Base-by-base conservation (phyloP, 2,113 vertebrate species). In the Brienomyrus brachyistius region DNA sequence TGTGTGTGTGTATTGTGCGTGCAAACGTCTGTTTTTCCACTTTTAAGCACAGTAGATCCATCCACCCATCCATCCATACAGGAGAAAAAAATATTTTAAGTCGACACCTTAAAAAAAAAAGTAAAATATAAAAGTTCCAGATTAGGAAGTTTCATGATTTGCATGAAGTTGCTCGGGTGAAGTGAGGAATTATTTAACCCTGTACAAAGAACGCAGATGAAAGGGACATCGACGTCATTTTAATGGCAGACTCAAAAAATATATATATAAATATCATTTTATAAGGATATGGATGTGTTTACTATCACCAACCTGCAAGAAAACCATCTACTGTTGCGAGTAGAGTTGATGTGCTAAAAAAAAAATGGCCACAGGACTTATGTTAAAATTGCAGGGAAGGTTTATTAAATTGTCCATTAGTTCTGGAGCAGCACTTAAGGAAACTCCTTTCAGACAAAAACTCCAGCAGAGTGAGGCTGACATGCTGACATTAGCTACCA, bases 391-490 rank as follows among this genome's bases (percentile, higher is more conserved):
- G 86, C 45, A 40, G 77, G 56, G 51, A 89, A 84, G 87, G 89
- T 84, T 45, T 90, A 87, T 89, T 90, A 91, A 91, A 89, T 89
- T 66, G 90, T 51, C 90, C 91, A 90, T 93, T 94, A 93, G 90
- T 27, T 86, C 87, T 84, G 89, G 89, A 91, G 90, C 90, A 91
- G 66, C 86, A 86, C 77, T 89, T 90, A 93, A 91, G 92, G 82
- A 40, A 40, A 89, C 90, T 88, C 88, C 90, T 91, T 91, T 91
- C 89, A 92, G 86, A 92, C 90, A 92, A 66, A 94, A 94, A 93
- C 92, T 88, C 94, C 92, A 94, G 91, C 93, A 93, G 92, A 92
- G 93, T 91, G 7, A 91, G 91, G 91, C 92, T 93, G 91, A 93
- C 92, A 92, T 92, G 91, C 91, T 94, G 91, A 92, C 91, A 94